These are phyloP conservation scores for Pristiophorus japonicus DNA, from an alignment of 2,113 vertebrate genomes.

Conservation along the genomic window DNA sequence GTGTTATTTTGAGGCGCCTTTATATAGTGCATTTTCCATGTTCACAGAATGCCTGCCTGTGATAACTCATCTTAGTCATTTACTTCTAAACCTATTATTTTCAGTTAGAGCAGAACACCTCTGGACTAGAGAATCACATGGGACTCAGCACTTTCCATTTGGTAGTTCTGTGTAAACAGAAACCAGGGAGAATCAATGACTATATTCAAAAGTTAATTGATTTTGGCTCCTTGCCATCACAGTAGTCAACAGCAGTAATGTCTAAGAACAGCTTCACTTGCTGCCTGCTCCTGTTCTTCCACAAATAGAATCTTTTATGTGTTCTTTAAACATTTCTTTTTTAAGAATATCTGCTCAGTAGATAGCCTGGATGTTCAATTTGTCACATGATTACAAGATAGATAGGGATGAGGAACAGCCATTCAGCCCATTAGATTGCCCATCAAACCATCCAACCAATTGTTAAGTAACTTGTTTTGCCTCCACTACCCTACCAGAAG, in stretches of 20 bases:
- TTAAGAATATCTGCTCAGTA: not conserved
- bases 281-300: not conserved
- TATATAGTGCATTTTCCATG: not conserved
- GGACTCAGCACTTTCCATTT: not conserved
- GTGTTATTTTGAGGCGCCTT: not conserved
- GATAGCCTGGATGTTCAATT: not conserved
- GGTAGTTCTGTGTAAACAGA: not conserved
- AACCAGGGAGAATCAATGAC: not conserved
- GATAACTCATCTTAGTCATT: too few relatives aligned
- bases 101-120: not conserved
- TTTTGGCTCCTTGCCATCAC: slow-evolving; percentile 1
- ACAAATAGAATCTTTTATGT: not conserved
- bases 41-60: not conserved
- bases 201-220: slow-evolving; percentile 13
- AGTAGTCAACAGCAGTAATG: not conserved
- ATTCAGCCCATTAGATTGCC: too few relatives aligned
- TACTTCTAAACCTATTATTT: not conserved
- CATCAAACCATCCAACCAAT: not conserved
- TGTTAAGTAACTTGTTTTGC: not conserved
- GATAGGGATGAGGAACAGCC: not conserved
- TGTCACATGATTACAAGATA: not conserved
- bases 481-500: not conserved
- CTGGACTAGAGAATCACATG: not conserved
- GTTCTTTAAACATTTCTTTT: not conserved
- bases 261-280: not conserved